Percentiles rank a stretch among this genome's conserved stretches.
These are phyloP conservation scores for Caenorhabditis sp. DNA, from an alignment of 2,888 invertebrate genomes.

Conservation along the genomic window DNA sequence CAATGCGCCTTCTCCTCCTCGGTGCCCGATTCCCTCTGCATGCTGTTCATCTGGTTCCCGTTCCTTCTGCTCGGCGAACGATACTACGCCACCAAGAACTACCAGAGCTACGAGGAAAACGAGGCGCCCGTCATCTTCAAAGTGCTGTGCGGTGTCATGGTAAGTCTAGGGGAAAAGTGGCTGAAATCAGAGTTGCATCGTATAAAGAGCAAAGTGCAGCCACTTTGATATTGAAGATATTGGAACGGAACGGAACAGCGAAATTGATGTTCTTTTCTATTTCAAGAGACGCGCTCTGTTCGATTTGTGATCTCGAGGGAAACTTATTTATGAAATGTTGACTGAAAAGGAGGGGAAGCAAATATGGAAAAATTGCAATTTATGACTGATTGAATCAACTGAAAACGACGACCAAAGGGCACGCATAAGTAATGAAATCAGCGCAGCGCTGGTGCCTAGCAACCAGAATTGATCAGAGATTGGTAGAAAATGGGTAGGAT, in stretches of 20 bases:
- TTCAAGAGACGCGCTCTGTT: background rate
- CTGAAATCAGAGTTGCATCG: background rate
- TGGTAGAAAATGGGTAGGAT: too few species aligned
- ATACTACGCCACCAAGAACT: slow-evolving; percentile 63
- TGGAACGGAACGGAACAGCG: background rate
- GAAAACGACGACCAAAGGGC: too few species aligned
- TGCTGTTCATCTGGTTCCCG: slow-evolving; percentile 64
- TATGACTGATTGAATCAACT: too few species aligned
- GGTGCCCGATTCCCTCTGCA: slow-evolving; percentile 57
- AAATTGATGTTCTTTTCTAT: background rate
- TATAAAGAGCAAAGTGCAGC: background rate
- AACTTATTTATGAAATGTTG: too few species aligned
- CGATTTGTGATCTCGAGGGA: too few species aligned
- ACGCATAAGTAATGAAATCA: too few species aligned
- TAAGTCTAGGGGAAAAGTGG: slow-evolving; percentile 14
- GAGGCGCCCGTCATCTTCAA: slow-evolving; percentile 41
- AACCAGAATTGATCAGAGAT: too few species aligned
- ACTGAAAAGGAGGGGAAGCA: too few species aligned
- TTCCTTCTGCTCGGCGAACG: slow-evolving; percentile 59
- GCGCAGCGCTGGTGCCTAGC: too few species aligned
- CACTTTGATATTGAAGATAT: slow-evolving; percentile 1
- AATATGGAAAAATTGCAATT: too few species aligned
- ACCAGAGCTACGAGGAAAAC: slow-evolving; percentile 54
- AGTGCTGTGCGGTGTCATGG: slow-evolving; percentile 51
- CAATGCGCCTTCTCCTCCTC: slow-evolving; percentile 59